Conservation (phyloP, 2,888 invertebrate species). For the Aelia acuminata region DNA sequence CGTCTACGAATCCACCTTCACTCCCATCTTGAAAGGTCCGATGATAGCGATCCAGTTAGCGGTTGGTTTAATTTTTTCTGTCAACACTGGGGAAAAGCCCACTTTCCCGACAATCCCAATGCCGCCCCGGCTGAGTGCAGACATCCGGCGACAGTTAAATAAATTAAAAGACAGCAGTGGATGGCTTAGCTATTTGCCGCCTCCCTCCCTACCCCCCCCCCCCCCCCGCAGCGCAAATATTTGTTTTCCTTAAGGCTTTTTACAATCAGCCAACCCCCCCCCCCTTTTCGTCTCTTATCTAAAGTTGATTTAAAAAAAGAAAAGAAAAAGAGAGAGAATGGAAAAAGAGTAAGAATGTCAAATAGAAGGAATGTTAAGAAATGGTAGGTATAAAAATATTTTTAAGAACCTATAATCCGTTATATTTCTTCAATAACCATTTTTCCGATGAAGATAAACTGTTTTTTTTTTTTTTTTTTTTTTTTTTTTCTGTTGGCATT, state of each 20-base stretch:
- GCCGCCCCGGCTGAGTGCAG: not conserved
- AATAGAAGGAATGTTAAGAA: not conserved
- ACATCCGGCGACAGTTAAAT: slow-evolving; percentile 2
- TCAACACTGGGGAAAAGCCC: not conserved
- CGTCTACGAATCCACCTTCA: not conserved
- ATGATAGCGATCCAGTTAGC: not conserved
- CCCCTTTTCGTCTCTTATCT: slow-evolving; percentile 14
- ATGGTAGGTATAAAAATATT: not conserved
- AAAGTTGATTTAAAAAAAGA: not conserved
- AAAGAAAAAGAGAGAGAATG: not conserved
- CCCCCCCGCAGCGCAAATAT: not conserved
- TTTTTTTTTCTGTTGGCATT: too few species aligned
- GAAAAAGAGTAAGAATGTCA: not conserved
- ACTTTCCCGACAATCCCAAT: not conserved
- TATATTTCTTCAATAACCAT: too few species aligned
- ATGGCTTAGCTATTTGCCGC: not conserved
- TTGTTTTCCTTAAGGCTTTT: not conserved
- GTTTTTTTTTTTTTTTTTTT: too few species aligned
- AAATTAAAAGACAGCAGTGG: slow-evolving; percentile 1
- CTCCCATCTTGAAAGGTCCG: not conserved
- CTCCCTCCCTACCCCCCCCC: not conserved
- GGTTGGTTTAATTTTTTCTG: not conserved
- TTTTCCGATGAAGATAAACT: too few species aligned
- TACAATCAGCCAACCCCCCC: slow-evolving; percentile 6
- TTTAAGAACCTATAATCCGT: too few species aligned